Percentiles rank a stretch among this genome's conserved stretches.
Evolutionary conservation across 2,797 vertebrate species (phyloP).

Genomic region (Xenentodon cancila): DNA sequence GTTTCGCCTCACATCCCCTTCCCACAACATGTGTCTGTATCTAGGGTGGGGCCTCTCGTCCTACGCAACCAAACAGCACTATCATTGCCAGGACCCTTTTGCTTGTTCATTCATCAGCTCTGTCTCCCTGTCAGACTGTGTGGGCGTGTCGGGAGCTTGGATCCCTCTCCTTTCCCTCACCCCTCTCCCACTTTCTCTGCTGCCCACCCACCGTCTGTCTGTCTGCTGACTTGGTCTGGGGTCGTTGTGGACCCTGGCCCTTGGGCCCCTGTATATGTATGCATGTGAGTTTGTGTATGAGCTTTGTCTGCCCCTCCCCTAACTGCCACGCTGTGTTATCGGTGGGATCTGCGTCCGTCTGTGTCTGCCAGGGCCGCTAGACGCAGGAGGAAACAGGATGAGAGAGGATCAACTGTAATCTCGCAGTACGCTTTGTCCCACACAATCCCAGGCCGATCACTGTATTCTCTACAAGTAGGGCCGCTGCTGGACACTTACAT

Average conservation of each 20-base stretch:
- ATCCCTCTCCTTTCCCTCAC: slow-evolving; percentile 29
- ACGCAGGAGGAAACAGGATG: slow-evolving; percentile 81
- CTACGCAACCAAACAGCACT: slow-evolving; percentile 38
- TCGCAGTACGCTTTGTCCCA: slow-evolving; percentile 76
- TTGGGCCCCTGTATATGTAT: slow-evolving; percentile 31
- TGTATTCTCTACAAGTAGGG: slow-evolving; percentile 72
- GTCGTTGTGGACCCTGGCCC: slow-evolving; percentile 50
- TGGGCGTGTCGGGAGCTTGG: slow-evolving; percentile 58
- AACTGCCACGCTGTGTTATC: slow-evolving; percentile 58
- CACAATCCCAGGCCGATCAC: slow-evolving; percentile 75
- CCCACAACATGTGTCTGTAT: slow-evolving; percentile 61
- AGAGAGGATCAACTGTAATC: slow-evolving; percentile 81
- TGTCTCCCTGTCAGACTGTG: slow-evolving; percentile 54
- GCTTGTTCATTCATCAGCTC: slow-evolving; percentile 66
- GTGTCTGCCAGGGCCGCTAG: slow-evolving; percentile 71
- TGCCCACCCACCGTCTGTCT: slow-evolving; percentile 59
- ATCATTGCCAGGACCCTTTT: slow-evolving; percentile 47
- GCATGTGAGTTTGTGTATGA: slow-evolving; percentile 5
- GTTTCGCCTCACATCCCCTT: slow-evolving; percentile 56
- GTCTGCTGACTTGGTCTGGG: slow-evolving; percentile 66
- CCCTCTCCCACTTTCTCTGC: slow-evolving; percentile 32
- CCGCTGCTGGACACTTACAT: slow-evolving; percentile 70
- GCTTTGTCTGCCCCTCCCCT: slow-evolving; percentile 23
- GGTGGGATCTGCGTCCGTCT: slow-evolving; percentile 77
- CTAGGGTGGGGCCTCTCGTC: slow-evolving; percentile 50